These are phyloP conservation scores for Tautogolabrus adspersus DNA, from an alignment of 2,113 vertebrate genomes.

Conservation along the genomic window DNA sequence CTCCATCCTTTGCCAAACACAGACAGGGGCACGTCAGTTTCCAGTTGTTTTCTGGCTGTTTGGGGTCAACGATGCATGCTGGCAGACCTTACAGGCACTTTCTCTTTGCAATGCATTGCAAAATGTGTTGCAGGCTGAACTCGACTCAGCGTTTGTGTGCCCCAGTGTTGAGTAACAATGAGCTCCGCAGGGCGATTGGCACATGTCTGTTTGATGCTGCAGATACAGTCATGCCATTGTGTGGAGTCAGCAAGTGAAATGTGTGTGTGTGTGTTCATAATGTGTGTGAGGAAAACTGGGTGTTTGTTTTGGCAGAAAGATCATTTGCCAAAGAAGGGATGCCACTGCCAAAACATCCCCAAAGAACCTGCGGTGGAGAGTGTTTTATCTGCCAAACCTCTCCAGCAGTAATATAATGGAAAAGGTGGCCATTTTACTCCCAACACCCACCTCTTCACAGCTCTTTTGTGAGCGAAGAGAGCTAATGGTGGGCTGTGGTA, in stretches of 20 bases:
- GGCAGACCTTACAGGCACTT: conserved; percentile 54
- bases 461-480: conserved; percentile 26
- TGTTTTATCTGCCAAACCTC: conserved; percentile 51
- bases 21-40: conserved; percentile 8
- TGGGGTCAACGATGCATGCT: conserved; percentile 51
- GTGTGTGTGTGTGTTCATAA: conserved; percentile 40
- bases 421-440: conserved; percentile 40
- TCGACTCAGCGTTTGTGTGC: conserved; percentile 45
- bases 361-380: conserved; percentile 51
- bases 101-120: conserved; percentile 66
- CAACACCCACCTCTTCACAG: conserved; percentile 12
- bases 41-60: conserved; percentile 57
- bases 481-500: conserved; percentile 14
- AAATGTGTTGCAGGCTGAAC: conserved; percentile 49
- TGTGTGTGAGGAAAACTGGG: conserved; percentile 52
- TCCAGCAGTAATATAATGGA: conserved; percentile 34
- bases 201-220: conserved; percentile 59
- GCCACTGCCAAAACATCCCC: conserved; percentile 62
- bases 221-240: conserved; percentile 64
- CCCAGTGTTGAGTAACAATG: conserved; percentile 56
- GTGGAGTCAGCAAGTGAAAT: conserved; percentile 57
- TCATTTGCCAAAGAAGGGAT: conserved; percentile 61
- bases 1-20: conserved; percentile 25
- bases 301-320: conserved; percentile 67
- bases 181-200: conserved; percentile 64